Evolutionary conservation across 2,797 vertebrate species (phyloP), one percentile per base, ranked within the genome.

Genomic region (Lemur catta): DNA sequence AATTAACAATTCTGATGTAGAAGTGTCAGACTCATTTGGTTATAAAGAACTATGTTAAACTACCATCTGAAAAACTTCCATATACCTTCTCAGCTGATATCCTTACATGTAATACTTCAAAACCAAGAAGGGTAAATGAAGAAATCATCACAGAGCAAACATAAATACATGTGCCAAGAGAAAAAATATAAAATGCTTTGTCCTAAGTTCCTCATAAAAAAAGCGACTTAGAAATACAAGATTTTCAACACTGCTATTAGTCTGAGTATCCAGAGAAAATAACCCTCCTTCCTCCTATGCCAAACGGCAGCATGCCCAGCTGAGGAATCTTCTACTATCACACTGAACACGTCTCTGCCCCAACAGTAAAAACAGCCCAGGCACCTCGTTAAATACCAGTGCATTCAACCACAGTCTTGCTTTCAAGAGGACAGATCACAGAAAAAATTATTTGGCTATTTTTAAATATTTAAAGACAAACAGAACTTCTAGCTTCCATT

Each of bases 401-500:
- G 28, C 65, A 89, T 91, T 67, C 6, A 22, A 80, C 41, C 52
- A 63, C 35, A 87, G 76, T 65, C 74, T 93, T 76, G 69, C 84
- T 93, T 94, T 95, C 69, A 96, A 93, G 57, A 89, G 79, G 85
- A 89, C 79, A 97, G 92, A 95, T 96, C 82, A 93, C 93, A 97
- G 91, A 93, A 96, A 96, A 89, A 89, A 96, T 79, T 95, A 89
- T 90, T 93, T 92, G 61, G 72, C 90, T 93, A 96, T 95, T 95
- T 97, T 97, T 87, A 98, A 97, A 96, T 93, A 97, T 96, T 97
- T 97, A 94, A 97, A 97, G 89, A 96, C 93, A 97, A 93, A 65
- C 79, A 57, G 74, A 95, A 96, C 92, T 96, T 95, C 85, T 18
- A 92, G 75, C 63, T 95, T 96, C 93, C 67, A 97, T 69, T 96